These are phyloP conservation scores for Prenolepis imparis DNA, from an alignment of 2,888 invertebrate genomes.

Conservation along the genomic window DNA sequence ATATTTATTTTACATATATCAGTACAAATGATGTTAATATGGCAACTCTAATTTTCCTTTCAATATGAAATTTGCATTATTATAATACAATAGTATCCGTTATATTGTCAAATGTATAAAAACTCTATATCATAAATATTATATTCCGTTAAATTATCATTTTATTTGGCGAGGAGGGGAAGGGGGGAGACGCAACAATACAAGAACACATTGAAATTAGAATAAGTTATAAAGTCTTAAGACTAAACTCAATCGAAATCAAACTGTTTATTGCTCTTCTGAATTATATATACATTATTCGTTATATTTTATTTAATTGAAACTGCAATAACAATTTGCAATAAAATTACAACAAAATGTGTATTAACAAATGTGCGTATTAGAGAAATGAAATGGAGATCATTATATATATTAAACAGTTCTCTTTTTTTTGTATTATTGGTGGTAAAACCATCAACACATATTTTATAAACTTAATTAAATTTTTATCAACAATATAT, in stretches of 20 bases:
- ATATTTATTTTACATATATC: slow-evolving; percentile 1
- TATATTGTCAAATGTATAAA: neutral
- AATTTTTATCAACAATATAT: slow-evolving; percentile 6
- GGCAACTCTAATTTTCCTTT: neutral
- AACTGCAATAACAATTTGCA: slow-evolving; percentile 29
- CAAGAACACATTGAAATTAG: slow-evolving; percentile 27
- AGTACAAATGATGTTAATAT: neutral
- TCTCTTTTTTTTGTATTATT: slow-evolving; percentile 28
- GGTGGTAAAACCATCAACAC: slow-evolving; percentile 31
- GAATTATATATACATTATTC: slow-evolving; percentile 18
- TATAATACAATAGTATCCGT: neutral
- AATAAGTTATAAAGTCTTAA: slow-evolving; percentile 42
- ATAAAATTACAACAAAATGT: slow-evolving; percentile 50
- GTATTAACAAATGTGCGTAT: slow-evolving; percentile 44
- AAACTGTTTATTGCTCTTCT: slow-evolving; percentile 8
- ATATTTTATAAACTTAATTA: slow-evolving; percentile 5
- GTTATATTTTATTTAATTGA: slow-evolving; percentile 19
- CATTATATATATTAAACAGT: slow-evolving; percentile 52
- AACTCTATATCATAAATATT: too few relatives aligned
- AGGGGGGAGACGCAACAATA: neutral
- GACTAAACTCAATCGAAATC: slow-evolving; percentile 9
- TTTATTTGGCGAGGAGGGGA: neutral
- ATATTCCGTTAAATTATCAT: slow-evolving; percentile 14
- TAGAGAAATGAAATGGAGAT: slow-evolving; percentile 50
- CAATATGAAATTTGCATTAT: neutral